These are phyloP conservation scores for Chloroclysta siterata DNA, from an alignment of 2,888 invertebrate species.

Conservation along the genomic window DNA sequence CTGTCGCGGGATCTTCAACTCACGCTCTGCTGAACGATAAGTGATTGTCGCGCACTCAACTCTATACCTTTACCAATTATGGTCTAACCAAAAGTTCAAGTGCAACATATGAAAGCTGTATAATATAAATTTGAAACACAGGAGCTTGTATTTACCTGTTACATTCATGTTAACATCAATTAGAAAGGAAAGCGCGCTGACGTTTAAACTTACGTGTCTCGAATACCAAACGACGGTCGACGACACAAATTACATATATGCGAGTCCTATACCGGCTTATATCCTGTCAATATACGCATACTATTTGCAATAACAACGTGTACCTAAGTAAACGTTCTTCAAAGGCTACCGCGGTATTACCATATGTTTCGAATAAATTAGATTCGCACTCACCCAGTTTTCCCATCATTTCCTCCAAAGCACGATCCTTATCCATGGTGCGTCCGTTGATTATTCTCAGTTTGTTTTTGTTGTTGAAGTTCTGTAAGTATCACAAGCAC, in stretches of 20 bases:
- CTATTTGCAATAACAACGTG: conserved; percentile 36
- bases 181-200: conserved; percentile 52
- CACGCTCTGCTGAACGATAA: neutral
- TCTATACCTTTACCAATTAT: too few relatives aligned
- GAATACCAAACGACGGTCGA: conserved; percentile 46
- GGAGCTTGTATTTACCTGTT: neutral
- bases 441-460: conserved; percentile 34
- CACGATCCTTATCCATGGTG: conserved; percentile 87
- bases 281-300: conserved; percentile 1
- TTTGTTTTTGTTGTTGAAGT: conserved; percentile 48
- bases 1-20: conserved; percentile 16
- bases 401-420: conserved; percentile 87
- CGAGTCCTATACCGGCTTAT: conserved; percentile 6
- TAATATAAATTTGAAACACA: neutral
- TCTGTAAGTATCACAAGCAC: conserved; percentile 72
- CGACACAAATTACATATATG: conserved; percentile 46
- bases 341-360: conserved; percentile 39
- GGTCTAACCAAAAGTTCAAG: conserved; percentile 13
- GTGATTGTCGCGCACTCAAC: too few relatives aligned
- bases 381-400: conserved; percentile 83
- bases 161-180: conserved; percentile 33
- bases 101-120: neutral
- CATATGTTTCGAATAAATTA: conserved; percentile 59
- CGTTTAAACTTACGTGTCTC: conserved; percentile 41
- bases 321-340: conserved; percentile 48